Conservation (phyloP, 2,888 invertebrate species). For the Pomacea canaliculata region DNA sequence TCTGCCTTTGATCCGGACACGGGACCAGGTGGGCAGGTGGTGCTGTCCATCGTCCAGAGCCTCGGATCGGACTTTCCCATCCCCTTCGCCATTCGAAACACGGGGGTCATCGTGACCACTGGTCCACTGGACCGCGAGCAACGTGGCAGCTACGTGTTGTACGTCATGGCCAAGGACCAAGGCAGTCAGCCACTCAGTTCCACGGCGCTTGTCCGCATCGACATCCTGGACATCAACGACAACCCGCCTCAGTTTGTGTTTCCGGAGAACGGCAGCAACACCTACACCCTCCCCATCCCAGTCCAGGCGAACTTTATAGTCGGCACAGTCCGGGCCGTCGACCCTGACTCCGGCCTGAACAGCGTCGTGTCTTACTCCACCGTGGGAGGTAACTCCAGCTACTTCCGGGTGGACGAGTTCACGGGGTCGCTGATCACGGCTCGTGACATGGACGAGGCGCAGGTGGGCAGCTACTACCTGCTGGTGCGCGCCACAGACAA, state of each 20-base stretch:
- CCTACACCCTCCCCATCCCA: conserved; percentile 82
- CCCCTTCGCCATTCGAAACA: conserved; percentile 81
- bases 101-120: conserved; percentile 88
- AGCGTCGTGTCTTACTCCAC: conserved; percentile 21
- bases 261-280: neutral
- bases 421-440: conserved; percentile 28
- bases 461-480: conserved; percentile 24
- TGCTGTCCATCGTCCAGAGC: conserved; percentile 6
- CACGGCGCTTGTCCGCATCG: conserved; percentile 77
- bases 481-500: conserved; percentile 31
- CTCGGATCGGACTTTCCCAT: neutral
- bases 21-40: conserved; percentile 19
- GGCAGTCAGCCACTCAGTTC: conserved; percentile 81
- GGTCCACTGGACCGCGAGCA: conserved; percentile 86
- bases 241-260: conserved; percentile 88
- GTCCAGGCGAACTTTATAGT: conserved; percentile 89
- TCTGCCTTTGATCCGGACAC: conserved; percentile 90
- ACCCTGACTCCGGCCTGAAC: conserved; percentile 77
- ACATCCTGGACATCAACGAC: conserved; percentile 95
- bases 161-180: conserved; percentile 86
- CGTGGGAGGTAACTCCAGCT: conserved; percentile 20
- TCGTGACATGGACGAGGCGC: conserved; percentile 6
- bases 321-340: conserved; percentile 89
- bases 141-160: conserved; percentile 84
- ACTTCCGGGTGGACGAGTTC: conserved; percentile 25